phyloP scores from a whole-genome alignment of 2,113 vertebrate genomes.

The Myrmophylax atrothorax region DNA sequence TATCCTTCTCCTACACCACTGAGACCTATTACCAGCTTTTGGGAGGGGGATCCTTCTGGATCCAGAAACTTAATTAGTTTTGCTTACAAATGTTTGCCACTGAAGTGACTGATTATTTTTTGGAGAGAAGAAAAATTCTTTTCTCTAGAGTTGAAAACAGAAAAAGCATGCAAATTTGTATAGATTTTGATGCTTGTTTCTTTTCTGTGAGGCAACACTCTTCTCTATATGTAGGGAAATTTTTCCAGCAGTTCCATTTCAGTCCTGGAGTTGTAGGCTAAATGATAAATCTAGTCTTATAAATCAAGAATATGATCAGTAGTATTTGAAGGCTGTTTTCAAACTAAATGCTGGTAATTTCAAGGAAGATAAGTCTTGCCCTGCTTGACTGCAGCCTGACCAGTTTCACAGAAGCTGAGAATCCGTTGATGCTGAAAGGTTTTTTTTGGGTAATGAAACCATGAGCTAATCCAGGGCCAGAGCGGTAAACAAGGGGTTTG shows the following conservation, averaged over 20 bases:
- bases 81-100: not conserved
- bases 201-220: not conserved
- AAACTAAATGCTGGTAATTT: not conserved
- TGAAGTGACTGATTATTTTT: not conserved
- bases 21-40: not conserved
- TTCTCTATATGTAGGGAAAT: not conserved
- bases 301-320: not conserved
- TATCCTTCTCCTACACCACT: not conserved
- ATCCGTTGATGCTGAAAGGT: not conserved
- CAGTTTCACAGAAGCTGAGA: slow-evolving; percentile 5
- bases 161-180: not conserved
- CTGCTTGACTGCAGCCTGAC: not conserved
- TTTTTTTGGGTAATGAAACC: slow-evolving; percentile 26
- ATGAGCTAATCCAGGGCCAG: slow-evolving; percentile 15
- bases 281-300: not conserved
- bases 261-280: not conserved
- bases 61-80: slow-evolving; percentile 36
- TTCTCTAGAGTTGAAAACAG: not conserved
- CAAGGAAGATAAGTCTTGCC: not conserved
- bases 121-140: not conserved
- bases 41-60: slow-evolving; percentile 9
- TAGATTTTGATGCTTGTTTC: not conserved
- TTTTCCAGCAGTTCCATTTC: not conserved
- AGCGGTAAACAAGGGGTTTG: not conserved
- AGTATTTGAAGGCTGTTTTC: not conserved